Conservation (phyloP, 2,113 vertebrate species). For the Setophaga coronata region DNA sequence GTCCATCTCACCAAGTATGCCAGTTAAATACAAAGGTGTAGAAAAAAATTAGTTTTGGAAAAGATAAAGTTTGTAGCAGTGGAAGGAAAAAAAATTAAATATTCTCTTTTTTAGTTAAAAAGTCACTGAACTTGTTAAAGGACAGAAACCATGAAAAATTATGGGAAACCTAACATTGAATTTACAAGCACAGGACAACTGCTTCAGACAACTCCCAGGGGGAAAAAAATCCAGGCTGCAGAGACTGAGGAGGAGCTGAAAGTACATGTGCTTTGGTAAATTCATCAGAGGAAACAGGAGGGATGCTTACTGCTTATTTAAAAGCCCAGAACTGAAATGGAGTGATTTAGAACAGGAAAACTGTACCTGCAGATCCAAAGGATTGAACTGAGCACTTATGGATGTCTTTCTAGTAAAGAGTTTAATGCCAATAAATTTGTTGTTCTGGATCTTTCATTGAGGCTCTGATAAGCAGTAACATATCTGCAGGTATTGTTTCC, state of each 20-base stretch:
- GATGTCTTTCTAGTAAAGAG: neutral
- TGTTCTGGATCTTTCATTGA: neutral
- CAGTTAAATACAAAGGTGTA: neutral
- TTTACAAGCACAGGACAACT: neutral
- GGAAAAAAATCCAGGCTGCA: neutral
- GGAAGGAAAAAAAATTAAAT: neutral
- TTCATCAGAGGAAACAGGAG: neutral
- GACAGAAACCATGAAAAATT: neutral
- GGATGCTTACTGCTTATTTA: neutral
- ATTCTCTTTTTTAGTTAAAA: neutral
- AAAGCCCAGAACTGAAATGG: neutral
- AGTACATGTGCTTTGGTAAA: neutral
- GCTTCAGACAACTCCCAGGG: neutral
- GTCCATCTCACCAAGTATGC: neutral
- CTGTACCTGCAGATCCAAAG: neutral
- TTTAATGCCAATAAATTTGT: neutral
- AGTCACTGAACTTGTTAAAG: neutral
- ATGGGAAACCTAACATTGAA: neutral
- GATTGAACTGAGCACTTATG: neutral
- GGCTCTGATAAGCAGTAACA: neutral
- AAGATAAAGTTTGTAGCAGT: neutral
- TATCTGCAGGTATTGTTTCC: neutral
- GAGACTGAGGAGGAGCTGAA: neutral
- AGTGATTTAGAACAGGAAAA: neutral
- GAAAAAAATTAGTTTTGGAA: neutral